These are phyloP conservation scores for Coccyzus lansbergi DNA, from an alignment of 2,797 vertebrate genomes.

Conservation along the genomic window DNA sequence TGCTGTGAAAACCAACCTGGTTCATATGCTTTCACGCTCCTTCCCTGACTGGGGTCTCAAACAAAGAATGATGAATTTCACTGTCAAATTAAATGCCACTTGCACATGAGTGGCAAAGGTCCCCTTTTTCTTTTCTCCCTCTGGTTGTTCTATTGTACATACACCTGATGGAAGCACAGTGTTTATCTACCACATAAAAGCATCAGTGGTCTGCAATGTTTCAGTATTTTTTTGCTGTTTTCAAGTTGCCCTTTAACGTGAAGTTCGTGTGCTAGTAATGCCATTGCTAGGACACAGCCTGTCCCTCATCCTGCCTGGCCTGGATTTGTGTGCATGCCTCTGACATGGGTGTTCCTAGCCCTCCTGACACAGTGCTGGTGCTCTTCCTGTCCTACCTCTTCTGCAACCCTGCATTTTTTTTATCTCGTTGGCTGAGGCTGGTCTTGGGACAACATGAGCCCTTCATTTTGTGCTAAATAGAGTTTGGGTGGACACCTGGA, in stretches of 20 bases:
- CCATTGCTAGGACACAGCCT: background rate
- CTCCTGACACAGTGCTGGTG: fast-evolving
- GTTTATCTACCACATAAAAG: fast-evolving
- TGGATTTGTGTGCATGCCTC: fast-evolving
- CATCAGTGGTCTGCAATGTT: background rate
- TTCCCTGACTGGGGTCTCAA: fast-evolving
- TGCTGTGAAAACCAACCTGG: background rate
- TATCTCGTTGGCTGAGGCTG: fast-evolving
- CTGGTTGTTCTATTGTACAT: fast-evolving
- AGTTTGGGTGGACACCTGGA: background rate
- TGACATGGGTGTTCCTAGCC: background rate
- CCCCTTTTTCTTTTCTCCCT: background rate
- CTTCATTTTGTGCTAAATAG: fast-evolving
- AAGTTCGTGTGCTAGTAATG: background rate
- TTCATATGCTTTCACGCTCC: background rate
- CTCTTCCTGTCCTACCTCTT: background rate
- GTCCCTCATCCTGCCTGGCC: background rate
- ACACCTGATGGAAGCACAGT: fast-evolving
- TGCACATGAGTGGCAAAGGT: background rate
- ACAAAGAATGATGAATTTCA: background rate
- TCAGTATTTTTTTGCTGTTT: background rate
- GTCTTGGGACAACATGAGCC: background rate
- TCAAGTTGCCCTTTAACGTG: background rate
- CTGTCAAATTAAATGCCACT: background rate
- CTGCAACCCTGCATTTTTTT: background rate